A percentile compares a stretch with the other conserved stretches of the same genome.
phyloP scores from a whole-genome alignment of 1,140 invertebrate genomes.

The Zaprionus nigranus region DNA sequence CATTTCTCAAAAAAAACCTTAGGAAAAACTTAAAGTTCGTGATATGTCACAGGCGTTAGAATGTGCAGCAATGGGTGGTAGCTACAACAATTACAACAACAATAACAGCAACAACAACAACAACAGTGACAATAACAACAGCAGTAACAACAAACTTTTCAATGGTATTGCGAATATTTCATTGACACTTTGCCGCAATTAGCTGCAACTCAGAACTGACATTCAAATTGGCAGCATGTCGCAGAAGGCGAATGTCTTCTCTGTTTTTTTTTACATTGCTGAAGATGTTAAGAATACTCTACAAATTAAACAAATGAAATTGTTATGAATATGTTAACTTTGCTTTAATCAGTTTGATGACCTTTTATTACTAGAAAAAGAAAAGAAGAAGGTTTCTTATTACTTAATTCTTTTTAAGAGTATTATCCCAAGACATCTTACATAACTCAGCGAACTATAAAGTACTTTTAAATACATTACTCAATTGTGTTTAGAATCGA shows the following conservation, averaged over 20 bases:
- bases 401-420: no score
- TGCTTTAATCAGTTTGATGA: neutral
- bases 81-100: constrained; percentile 6
- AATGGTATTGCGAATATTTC: constrained; percentile 31
- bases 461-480: no score
- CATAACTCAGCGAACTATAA: no score
- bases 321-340: neutral
- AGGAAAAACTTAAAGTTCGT: constrained; percentile 54
- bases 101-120: neutral
- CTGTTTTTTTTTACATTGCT: neutral
- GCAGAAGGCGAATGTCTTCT: constrained; percentile 5
- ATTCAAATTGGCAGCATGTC: constrained; percentile 35
- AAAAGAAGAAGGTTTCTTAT: constrained; percentile 18
- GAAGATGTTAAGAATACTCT: neutral
- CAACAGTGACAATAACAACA: neutral
- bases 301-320: neutral
- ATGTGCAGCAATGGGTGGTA: constrained; percentile 38
- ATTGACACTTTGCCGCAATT: constrained; percentile 50
- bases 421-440: no score
- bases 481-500: no score
- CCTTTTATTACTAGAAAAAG: neutral
- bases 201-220: constrained; percentile 33
- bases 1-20: constrained; percentile 51
- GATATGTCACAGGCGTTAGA: constrained; percentile 79
- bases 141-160: neutral